Evolutionary conservation across 2,888 invertebrate genomes (phyloP).

Genomic region (Ormyrus pomaceus): DNA sequence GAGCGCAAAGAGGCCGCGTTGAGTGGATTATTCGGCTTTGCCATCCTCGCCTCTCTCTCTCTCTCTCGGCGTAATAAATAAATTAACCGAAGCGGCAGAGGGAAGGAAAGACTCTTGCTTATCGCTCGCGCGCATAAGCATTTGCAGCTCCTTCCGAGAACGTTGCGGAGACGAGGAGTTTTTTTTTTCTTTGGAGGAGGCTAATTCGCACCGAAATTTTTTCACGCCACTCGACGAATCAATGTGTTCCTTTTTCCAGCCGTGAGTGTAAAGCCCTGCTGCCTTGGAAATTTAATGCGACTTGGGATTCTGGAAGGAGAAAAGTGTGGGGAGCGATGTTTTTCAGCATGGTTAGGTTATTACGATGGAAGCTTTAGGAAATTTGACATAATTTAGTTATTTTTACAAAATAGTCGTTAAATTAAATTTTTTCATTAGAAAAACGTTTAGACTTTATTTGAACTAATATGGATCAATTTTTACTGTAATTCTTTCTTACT

Average conservation of each 20-base stretch:
- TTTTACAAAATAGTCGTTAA: too few species aligned
- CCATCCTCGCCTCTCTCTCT: neutral
- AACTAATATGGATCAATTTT: too few species aligned
- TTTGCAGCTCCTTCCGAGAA: neutral
- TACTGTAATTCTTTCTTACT: too few species aligned
- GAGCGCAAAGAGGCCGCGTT: neutral
- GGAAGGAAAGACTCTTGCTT: neutral
- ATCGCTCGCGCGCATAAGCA: constrained; percentile 28
- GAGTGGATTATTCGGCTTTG: constrained; percentile 42
- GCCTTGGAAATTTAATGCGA: too few species aligned
- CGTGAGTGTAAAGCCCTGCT: neutral
- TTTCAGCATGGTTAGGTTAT: too few species aligned
- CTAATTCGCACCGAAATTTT: constrained; percentile 11
- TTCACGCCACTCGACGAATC: constrained; percentile 30
- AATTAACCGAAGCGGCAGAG: constrained; percentile 37
- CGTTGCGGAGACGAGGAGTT: too few species aligned
- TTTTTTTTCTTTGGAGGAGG: neutral
- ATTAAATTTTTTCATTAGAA: too few species aligned
- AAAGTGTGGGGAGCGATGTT: too few species aligned
- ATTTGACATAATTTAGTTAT: too few species aligned
- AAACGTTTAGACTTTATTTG: too few species aligned
- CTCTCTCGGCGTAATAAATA: constrained; percentile 29
- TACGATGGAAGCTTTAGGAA: too few species aligned
- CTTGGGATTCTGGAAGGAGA: too few species aligned
- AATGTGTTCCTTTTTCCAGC: neutral